phyloP scores from a whole-genome alignment of 1,140 invertebrate species.

The Steinernema khuongi region DNA sequence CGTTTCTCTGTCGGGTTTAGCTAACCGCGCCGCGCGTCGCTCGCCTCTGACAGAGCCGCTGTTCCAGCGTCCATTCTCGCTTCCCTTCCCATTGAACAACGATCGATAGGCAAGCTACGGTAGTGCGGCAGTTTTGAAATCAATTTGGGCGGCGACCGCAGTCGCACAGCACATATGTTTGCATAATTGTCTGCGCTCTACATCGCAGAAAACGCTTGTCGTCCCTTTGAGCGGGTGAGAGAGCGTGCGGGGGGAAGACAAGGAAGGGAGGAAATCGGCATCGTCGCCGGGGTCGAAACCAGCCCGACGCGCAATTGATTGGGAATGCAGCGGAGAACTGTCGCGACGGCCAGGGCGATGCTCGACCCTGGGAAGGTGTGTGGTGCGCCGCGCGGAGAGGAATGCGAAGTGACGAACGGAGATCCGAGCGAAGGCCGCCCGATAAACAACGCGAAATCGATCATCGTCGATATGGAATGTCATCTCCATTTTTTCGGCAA shows the following conservation, averaged over 20 bases:
- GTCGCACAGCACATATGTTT: conserved; percentile 3
- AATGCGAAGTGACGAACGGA: conserved; percentile 1
- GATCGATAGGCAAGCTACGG: conserved; percentile 14
- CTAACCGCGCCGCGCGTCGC: neutral
- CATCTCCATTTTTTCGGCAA: neutral
- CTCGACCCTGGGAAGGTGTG: neutral
- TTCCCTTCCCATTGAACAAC: conserved; percentile 1
- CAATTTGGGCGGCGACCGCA: neutral
- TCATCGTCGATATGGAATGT: conserved; percentile 10
- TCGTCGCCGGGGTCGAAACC: neutral
- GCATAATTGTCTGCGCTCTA: conserved; percentile 9
- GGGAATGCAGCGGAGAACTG: neutral
- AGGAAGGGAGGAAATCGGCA: neutral
- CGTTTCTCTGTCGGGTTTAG: conserved; percentile 14
- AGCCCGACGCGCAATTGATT: neutral
- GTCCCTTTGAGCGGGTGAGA: neutral
- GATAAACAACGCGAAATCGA: conserved; percentile 11
- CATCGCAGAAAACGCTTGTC: neutral
- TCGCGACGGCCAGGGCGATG: neutral
- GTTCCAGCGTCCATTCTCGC: conserved; percentile 8
- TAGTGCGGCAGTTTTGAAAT: conserved; percentile 10
- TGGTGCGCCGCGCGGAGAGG: neutral
- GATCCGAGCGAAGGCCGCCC: neutral
- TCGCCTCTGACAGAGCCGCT: neutral
- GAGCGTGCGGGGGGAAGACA: neutral